Percentiles rank a stretch among this genome's conserved stretches.
These are phyloP conservation scores for Platycnemis pennipes DNA, from an alignment of 2,888 invertebrate species.

Conservation along the genomic window DNA sequence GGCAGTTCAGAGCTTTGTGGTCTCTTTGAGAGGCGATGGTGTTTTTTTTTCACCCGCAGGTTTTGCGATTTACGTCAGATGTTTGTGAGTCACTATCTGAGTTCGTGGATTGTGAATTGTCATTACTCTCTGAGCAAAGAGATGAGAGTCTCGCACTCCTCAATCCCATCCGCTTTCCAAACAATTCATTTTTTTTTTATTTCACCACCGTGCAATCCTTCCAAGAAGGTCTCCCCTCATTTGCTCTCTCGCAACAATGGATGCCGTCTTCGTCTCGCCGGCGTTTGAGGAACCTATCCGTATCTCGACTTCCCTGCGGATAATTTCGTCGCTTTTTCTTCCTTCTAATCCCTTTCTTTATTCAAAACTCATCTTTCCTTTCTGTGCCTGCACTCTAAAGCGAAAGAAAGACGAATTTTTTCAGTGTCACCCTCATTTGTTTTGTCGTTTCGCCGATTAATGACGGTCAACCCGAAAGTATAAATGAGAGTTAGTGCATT, in stretches of 20 bases:
- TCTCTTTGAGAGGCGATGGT: no score
- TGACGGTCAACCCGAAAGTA: background rate
- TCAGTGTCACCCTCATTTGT: background rate
- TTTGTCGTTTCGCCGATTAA: background rate
- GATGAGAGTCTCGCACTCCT: no score
- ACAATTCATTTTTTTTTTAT: no score
- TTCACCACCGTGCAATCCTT: no score
- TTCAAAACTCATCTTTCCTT: background rate
- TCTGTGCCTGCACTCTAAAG: background rate
- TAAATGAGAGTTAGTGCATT: background rate
- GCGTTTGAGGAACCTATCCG: background rate
- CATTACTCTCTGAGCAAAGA: no score
- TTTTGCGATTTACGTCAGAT: no score
- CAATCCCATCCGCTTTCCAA: no score
- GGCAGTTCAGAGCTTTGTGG: no score
- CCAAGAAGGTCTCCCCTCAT: background rate
- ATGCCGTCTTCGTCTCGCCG: background rate
- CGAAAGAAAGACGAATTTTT: background rate
- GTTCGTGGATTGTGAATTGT: no score
- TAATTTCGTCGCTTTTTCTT: background rate
- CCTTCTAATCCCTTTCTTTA: background rate
- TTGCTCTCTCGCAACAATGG: background rate
- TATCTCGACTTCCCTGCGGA: background rate
- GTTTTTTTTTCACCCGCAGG: no score
- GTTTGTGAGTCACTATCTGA: no score